phyloP scores from a whole-genome alignment of 2,888 invertebrate genomes.

The Ophion costatus region DNA sequence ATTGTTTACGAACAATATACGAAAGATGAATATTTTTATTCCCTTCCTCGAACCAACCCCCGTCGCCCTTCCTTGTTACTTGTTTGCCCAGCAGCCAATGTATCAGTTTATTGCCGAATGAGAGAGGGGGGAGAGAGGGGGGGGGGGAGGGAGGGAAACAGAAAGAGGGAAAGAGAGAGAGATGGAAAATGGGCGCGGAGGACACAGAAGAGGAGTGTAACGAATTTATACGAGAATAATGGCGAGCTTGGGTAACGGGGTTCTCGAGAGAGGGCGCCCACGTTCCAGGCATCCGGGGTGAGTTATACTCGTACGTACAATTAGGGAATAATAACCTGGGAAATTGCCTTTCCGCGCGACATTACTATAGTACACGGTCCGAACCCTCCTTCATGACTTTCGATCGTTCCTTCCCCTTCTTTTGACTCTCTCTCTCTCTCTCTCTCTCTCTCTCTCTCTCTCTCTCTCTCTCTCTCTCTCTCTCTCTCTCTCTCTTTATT shows the following conservation, averaged over 20 bases:
- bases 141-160: not conserved
- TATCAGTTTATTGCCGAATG: conserved; percentile 54
- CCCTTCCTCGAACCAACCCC: not conserved
- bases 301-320: conserved; percentile 65
- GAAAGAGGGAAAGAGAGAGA: too few relatives aligned
- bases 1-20: conserved; percentile 46
- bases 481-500: conserved; percentile 14
- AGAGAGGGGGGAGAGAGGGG: conserved; percentile 8
- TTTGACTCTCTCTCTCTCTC: conserved; percentile 19
- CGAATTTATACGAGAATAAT: conserved; percentile 63
- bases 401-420: conserved; percentile 21
- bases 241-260: conserved; percentile 29
- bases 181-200: too few relatives aligned
- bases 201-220: conserved; percentile 7
- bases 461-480: conserved; percentile 10
- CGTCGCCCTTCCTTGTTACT: not conserved
- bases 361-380: conserved; percentile 42
- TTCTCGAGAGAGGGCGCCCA: conserved; percentile 40
- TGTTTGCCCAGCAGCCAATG: not conserved
- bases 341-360: conserved; percentile 62
- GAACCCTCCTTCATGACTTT: conserved; percentile 29
- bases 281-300: conserved; percentile 53
- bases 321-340: conserved; percentile 66
- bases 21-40: conserved; percentile 56
- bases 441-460: not conserved